These are phyloP conservation scores for Chrysaora quinquecirrha DNA, from an alignment of 30 jellyfish, hydroid and myxozoan species.

Conservation along the genomic window DNA sequence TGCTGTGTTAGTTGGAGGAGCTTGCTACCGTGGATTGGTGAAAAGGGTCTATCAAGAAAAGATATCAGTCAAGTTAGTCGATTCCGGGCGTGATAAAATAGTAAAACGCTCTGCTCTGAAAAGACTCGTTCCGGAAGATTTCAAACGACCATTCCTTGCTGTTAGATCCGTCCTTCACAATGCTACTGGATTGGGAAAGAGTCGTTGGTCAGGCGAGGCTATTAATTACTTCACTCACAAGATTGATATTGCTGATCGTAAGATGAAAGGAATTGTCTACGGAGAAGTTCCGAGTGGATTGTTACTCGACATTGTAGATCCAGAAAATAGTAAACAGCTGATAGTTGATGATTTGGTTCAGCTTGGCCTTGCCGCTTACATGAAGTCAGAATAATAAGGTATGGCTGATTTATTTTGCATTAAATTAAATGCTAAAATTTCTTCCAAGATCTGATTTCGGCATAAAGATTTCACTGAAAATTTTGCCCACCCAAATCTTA, in stretches of 20 bases:
- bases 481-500: no score
- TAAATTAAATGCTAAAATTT: no score
- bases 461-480: no score
- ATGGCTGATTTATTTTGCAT: no score
- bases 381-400: slow-evolving; percentile 2
- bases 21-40: slow-evolving; percentile 33
- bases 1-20: slow-evolving; percentile 12
- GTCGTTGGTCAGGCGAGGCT: slow-evolving; percentile 51
- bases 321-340: slow-evolving; percentile 13
- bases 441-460: no score
- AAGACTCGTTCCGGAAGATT: slow-evolving; percentile 35
- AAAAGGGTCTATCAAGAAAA: slow-evolving; percentile 32
- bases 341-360: slow-evolving; percentile 44
- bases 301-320: slow-evolving; percentile 28
- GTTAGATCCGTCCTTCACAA: slow-evolving; percentile 35
- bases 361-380: slow-evolving; percentile 37
- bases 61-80: slow-evolving; percentile 39
- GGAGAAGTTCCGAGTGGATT: slow-evolving; percentile 44
- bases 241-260: slow-evolving; percentile 26
- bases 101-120: slow-evolving; percentile 19
- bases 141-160: slow-evolving; percentile 40
- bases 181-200: slow-evolving; percentile 3
- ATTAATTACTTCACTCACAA: slow-evolving; percentile 19
- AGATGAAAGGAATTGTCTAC: slow-evolving; percentile 43
- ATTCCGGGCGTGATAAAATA: slow-evolving; percentile 27